These are phyloP conservation scores for Asarcornis scutulata DNA, from an alignment of 2,113 vertebrate genomes.

Conservation along the genomic window DNA sequence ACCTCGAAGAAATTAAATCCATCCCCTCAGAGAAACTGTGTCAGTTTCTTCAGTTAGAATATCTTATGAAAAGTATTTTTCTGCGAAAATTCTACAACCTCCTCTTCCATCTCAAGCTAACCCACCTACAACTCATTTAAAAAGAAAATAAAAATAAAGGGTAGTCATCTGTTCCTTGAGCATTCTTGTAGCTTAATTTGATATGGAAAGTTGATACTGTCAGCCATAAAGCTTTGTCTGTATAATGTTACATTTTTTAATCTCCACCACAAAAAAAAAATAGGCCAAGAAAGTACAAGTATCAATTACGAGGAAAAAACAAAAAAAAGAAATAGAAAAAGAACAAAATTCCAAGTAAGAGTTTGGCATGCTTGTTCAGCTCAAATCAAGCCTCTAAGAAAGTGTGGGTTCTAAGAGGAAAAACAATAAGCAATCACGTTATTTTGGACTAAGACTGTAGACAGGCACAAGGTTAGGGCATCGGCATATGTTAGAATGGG, in stretches of 20 bases:
- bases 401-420: not conserved
- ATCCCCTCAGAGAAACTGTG: not conserved
- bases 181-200: not conserved
- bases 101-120: not conserved
- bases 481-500: not conserved
- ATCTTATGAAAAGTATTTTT: not conserved
- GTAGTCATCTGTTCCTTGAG: not conserved
- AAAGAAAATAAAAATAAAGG: not conserved
- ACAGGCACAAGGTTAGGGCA: not conserved
- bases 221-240: not conserved
- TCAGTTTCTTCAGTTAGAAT: not conserved
- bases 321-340: not conserved
- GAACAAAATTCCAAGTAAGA: not conserved
- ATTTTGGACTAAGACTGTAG: not conserved
- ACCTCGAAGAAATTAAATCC: not conserved
- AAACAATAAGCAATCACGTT: not conserved
- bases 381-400: too few relatives aligned
- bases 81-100: not conserved
- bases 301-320: not conserved
- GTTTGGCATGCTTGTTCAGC: not conserved
- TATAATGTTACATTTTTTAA: not conserved
- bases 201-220: not conserved
- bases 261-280: not conserved
- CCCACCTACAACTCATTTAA: not conserved
- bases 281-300: not conserved